A percentile compares a stretch with the other conserved stretches of the same genome.
Conservation (phyloP, 2,888 invertebrate species). For the Meganola albula region DNA sequence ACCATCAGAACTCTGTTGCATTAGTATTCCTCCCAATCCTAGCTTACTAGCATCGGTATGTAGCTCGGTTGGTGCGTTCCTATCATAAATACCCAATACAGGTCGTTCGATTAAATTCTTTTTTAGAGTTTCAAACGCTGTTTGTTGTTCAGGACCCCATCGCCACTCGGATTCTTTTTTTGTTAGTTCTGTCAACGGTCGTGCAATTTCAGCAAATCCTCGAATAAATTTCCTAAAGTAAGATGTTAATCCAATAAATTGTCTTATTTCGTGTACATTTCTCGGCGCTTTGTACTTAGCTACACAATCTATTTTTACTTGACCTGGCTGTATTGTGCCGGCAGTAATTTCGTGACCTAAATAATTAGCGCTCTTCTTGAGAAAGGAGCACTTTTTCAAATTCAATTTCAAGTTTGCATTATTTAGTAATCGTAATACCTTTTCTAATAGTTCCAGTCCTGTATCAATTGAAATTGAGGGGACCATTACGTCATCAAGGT, state of each 20-base stretch:
- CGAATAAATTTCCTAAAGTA: slow-evolving; percentile 9
- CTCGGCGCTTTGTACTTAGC: slow-evolving; percentile 2
- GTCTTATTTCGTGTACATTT: slow-evolving; percentile 7
- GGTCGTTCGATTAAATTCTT: neutral
- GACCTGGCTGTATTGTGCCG: slow-evolving; percentile 6
- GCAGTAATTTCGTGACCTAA: slow-evolving; percentile 8
- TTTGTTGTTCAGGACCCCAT: slow-evolving; percentile 2
- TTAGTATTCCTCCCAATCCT: slow-evolving; percentile 4
- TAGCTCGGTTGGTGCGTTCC: slow-evolving; percentile 2
- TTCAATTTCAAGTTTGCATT: slow-evolving; percentile 7
- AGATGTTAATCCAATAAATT: slow-evolving; percentile 6
- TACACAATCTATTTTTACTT: slow-evolving; percentile 3
- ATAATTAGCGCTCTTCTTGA: slow-evolving; percentile 2
- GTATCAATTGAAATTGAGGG: neutral
- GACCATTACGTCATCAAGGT: neutral
- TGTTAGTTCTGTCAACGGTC: slow-evolving; percentile 2
- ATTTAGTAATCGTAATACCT: neutral
- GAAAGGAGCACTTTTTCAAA: slow-evolving; percentile 6
- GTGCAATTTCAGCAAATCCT: slow-evolving; percentile 6
- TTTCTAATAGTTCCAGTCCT: neutral
- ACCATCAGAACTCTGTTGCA: slow-evolving; percentile 4
- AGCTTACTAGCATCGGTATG: slow-evolving; percentile 4
- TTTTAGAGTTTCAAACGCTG: slow-evolving; percentile 1
- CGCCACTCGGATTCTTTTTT: slow-evolving; percentile 3
- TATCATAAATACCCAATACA: slow-evolving; percentile 2